A percentile compares a stretch with the other conserved stretches of the same genome.
These are phyloP conservation scores for Cabera pusaria DNA, from an alignment of 2,888 invertebrate species.

Conservation along the genomic window DNA sequence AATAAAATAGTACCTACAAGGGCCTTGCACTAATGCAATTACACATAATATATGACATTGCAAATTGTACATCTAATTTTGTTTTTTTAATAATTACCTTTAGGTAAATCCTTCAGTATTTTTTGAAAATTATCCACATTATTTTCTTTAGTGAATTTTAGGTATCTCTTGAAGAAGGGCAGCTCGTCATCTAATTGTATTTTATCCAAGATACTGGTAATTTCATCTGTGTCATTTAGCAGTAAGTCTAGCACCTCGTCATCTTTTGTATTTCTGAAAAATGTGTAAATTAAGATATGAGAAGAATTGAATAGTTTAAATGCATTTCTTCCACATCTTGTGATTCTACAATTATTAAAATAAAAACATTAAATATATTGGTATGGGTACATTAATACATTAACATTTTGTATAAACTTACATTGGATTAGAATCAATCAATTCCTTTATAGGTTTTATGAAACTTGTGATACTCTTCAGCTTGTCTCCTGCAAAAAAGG, in stretches of 20 bases:
- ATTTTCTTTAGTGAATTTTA: constrained; percentile 61
- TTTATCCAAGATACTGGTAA: constrained; percentile 42
- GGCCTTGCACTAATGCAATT: no score
- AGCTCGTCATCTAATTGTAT: constrained; percentile 46
- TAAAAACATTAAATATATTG: no score
- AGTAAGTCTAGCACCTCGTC: constrained; percentile 45
- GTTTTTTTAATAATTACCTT: constrained; percentile 62
- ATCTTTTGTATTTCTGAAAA: constrained; percentile 54
- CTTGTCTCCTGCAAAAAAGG: constrained; percentile 61
- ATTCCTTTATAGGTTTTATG: constrained; percentile 55
- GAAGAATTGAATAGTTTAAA: no score
- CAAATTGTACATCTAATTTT: no score
- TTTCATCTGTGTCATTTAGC: constrained; percentile 35
- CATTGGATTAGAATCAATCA: constrained; percentile 50
- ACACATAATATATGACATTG: no score
- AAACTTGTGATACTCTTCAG: constrained; percentile 52
- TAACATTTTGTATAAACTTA: constrained; percentile 61
- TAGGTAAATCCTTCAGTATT: constrained; percentile 67
- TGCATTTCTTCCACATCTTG: no score
- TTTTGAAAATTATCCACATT: constrained; percentile 63
- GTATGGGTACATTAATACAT: no score
- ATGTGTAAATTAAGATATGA: constrained; percentile 1
- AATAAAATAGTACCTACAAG: no score
- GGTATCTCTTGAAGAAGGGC: constrained; percentile 61
- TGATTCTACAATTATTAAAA: no score